These are phyloP conservation scores for Neostethus bicornis DNA, from an alignment of 2,797 vertebrate genomes.

Conservation along the genomic window DNA sequence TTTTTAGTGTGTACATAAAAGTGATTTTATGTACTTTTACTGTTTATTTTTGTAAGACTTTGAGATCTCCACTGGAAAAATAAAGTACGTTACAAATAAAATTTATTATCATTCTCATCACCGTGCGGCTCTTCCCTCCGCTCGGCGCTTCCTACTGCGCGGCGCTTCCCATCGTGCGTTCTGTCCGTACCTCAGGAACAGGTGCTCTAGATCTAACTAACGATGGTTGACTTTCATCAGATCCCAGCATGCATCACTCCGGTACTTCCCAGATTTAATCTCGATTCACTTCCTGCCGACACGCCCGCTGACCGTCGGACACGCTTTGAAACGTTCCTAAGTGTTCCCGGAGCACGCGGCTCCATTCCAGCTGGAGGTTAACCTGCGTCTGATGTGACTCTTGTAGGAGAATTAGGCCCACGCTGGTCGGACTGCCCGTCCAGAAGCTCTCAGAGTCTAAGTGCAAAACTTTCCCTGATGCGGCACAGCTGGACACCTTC, in stretches of 20 bases:
- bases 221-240: background rate
- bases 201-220: background rate
- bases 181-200: background rate
- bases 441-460: background rate
- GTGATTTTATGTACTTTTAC: too few species aligned
- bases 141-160: too few species aligned
- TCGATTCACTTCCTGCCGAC: background rate
- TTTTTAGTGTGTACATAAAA: too few species aligned
- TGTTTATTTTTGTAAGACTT: too few species aligned
- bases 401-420: background rate
- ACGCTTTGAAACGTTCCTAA: background rate
- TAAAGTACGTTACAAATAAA: too few species aligned
- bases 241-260: background rate
- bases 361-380: background rate
- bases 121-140: too few species aligned
- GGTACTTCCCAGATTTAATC: background rate
- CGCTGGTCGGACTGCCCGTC: background rate
- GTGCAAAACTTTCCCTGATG: background rate
- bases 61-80: too few species aligned
- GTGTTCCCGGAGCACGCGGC: background rate
- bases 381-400: background rate
- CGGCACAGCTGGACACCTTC: constrained; percentile 1
- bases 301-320: background rate
- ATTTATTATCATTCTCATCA: too few species aligned
- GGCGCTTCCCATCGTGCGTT: too few species aligned